Percentiles rank a stretch among this genome's conserved stretches.
Evolutionary conservation across 2,113 vertebrate genomes (phyloP).

Genomic region (Austrofundulus limnaeus): DNA sequence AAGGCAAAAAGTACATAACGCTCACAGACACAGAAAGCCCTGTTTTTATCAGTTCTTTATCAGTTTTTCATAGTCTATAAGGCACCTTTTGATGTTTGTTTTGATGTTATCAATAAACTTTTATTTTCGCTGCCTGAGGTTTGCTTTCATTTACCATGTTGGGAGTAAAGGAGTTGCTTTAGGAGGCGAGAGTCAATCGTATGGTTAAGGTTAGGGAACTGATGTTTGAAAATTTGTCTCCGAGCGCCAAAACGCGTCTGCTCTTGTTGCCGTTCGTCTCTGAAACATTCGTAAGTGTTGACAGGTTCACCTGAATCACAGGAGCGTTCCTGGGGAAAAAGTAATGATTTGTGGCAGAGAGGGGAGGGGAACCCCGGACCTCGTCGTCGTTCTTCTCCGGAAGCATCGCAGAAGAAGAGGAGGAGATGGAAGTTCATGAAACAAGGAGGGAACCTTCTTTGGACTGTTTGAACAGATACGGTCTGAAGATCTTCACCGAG

Average conservation of each 20-base stretch:
- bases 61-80: too few relatives aligned
- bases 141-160: too few relatives aligned
- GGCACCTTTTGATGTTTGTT: too few relatives aligned
- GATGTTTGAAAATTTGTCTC: background rate
- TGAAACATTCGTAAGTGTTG: background rate
- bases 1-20: too few relatives aligned
- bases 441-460: background rate
- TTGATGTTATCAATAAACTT: too few relatives aligned
- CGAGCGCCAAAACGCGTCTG: background rate
- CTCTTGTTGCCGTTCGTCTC: background rate
- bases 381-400: background rate
- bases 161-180: too few relatives aligned
- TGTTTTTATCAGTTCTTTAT: too few relatives aligned
- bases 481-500: background rate
- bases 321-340: slow-evolving; percentile 16
- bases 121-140: too few relatives aligned
- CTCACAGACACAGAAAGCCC: too few relatives aligned
- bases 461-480: slow-evolving; percentile 4
- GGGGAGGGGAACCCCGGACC: slow-evolving; percentile 13
- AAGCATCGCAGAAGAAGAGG: background rate
- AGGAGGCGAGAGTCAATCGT: too few relatives aligned
- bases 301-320: slow-evolving; percentile 13
- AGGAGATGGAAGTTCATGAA: background rate
- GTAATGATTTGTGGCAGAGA: slow-evolving; percentile 18
- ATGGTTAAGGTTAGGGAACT: too few relatives aligned